A percentile compares a stretch with the other conserved stretches of the same genome.
phyloP scores from a whole-genome alignment of 2,797 vertebrate species.

The Pachyuromys duprasi region DNA sequence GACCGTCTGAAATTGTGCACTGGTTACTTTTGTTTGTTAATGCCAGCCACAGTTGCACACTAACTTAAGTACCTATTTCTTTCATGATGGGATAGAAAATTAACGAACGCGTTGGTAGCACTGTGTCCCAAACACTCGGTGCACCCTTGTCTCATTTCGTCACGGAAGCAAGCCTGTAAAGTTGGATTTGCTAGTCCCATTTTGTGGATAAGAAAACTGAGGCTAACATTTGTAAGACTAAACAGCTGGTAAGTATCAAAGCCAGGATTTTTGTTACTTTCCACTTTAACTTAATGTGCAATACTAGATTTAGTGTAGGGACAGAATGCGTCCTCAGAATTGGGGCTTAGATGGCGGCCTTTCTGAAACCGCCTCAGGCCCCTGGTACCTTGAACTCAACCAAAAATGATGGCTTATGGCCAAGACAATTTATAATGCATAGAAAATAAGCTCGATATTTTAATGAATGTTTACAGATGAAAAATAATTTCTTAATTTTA shows the following conservation, averaged over 20 bases:
- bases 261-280: neutral
- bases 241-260: neutral
- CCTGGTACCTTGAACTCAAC: neutral
- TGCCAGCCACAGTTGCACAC: neutral
- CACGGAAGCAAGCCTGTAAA: neutral
- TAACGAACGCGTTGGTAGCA: neutral
- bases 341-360: neutral
- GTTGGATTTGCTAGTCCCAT: neutral
- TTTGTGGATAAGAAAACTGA: constrained; percentile 26
- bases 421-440: neutral
- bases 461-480: neutral
- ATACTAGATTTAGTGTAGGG: neutral
- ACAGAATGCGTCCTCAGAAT: neutral
- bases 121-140: neutral
- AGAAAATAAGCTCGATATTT: neutral
- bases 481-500: neutral
- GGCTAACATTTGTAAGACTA: neutral
- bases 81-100: constrained; percentile 8
- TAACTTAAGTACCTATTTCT: neutral
- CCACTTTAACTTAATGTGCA: neutral
- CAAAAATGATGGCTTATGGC: neutral
- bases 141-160: neutral
- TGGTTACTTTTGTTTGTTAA: constrained; percentile 20
- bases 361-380: neutral
- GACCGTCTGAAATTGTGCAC: neutral